Base-by-base conservation (phyloP, 2,113 vertebrate genomes). In the Chloroceryle aenea region DNA sequence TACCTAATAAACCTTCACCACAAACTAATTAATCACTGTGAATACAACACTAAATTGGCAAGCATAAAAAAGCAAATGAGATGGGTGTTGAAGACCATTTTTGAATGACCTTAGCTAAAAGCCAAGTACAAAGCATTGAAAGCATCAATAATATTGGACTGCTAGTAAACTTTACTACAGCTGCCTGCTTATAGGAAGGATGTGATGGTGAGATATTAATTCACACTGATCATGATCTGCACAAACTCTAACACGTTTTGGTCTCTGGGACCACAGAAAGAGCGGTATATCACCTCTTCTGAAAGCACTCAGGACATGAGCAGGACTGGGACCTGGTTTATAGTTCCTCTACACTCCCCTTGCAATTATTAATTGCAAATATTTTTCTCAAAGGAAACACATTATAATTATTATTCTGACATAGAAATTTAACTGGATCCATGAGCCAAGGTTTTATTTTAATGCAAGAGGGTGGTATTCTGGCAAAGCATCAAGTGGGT, bases 21-120 rank as follows among this genome's bases (percentile, higher is more conserved):
- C 98, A 97, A 98, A 98, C 96, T 97, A 98, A 98, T 98, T 98
- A 98, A 98, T 98, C 97, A 97, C 86, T 95, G 89, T 92, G 96
- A 98, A 98, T 96, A 96, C 97, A 98, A 97, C 92, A 69, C 84
- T 97, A 95, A 98, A 97, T 96, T 97, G 97, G 94, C 96, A 96
- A 91, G 96, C 97, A 97, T 98, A 97, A 96, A 97, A 97, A 96
- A 94, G 95, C 90, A 98, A 98, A 98, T 97, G 97, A 98, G 96
- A 96, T 97, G 95, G 98, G 98, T 97, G 96, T 97, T 95, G 91
- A 96, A 94, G 95, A 88, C 95, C 10, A 5, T 98, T 97, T 98
- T 97, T 88, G 82, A 96, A 97, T 97, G 96, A 98, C 97, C 97
- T 98, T 97, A 96, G 95, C 92, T 97, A 93, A 98, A 98, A 98